A percentile compares a stretch with the other conserved stretches of the same genome.
phyloP scores from a whole-genome alignment of 2,888 invertebrate species.

The Mimachlamys varia region DNA sequence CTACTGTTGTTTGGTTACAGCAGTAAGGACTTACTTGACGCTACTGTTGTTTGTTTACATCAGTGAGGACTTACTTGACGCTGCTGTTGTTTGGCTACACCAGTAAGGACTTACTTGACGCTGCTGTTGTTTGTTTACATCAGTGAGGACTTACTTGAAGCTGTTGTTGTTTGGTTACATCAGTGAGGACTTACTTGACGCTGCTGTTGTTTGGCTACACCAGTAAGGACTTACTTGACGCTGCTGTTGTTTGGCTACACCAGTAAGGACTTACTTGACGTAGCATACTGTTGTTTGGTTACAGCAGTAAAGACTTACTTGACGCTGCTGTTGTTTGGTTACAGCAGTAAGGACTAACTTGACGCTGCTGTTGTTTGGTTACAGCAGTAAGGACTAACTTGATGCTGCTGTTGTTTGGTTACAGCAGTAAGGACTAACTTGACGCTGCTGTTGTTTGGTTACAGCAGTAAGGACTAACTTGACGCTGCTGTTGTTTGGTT shows the following conservation, averaged over 20 bases:
- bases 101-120: constrained; percentile 50
- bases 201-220: not conserved
- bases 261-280: too few species aligned
- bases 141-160: constrained; percentile 35
- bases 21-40: constrained; percentile 60
- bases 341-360: constrained; percentile 26
- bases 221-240: too few species aligned
- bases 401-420: too few species aligned
- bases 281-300: too few species aligned
- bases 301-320: too few species aligned
- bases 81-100: constrained; percentile 42
- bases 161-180: constrained; percentile 43
- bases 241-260: too few species aligned
- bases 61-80: constrained; percentile 62
- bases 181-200: constrained; percentile 50
- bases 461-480: too few species aligned
- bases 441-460: too few species aligned
- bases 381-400: constrained; percentile 53
- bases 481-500: too few species aligned
- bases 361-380: not conserved
- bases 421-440: too few species aligned
- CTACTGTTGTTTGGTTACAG: too few species aligned
- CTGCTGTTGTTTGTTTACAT: not conserved
- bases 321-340: too few species aligned
- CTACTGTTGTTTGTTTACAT: constrained; percentile 74